Percentiles rank a stretch among this genome's conserved stretches.
Evolutionary conservation across 2,888 invertebrate genomes (phyloP).

Genomic region (Dorcus hopei): DNA sequence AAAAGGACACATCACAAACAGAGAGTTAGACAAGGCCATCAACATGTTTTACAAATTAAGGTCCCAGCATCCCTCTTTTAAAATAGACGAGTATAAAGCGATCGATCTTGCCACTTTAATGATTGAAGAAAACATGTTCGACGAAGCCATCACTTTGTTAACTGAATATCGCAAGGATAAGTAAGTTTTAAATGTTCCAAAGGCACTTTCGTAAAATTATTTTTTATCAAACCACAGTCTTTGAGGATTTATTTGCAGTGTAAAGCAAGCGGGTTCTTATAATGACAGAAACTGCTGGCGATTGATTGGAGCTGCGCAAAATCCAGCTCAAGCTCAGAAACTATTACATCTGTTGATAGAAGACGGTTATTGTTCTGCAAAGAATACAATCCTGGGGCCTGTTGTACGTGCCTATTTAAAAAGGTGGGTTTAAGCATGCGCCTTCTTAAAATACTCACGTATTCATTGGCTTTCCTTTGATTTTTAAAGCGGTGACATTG

Average conservation of each 20-base stretch:
- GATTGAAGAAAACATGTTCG: constrained; percentile 51
- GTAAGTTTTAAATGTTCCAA: constrained; percentile 39
- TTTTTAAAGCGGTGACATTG: constrained; percentile 49
- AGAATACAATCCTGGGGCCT: constrained; percentile 60
- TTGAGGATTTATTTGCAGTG: not conserved
- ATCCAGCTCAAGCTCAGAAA: constrained; percentile 46
- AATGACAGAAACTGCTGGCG: constrained; percentile 61
- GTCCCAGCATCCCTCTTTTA: constrained; percentile 54
- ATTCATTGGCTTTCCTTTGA: constrained; percentile 7
- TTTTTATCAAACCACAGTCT: no score
- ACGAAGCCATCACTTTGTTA: constrained; percentile 52
- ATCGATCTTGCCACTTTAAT: constrained; percentile 62
- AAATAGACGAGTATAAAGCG: constrained; percentile 63
- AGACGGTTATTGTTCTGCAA: constrained; percentile 56
- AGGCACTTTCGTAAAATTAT: no score
- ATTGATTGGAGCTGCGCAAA: constrained; percentile 56
- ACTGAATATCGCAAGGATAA: constrained; percentile 51
- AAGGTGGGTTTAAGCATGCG: constrained; percentile 47
- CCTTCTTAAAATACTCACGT: not conserved
- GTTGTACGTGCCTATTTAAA: constrained; percentile 60
- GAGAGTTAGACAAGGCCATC: constrained; percentile 56
- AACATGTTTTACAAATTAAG: constrained; percentile 54
- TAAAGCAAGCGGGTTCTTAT: constrained; percentile 30
- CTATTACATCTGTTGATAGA: constrained; percentile 54
- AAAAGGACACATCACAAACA: constrained; percentile 57